A percentile compares a stretch with the other conserved stretches of the same genome.
These are phyloP conservation scores for Xestoiulus laeticollis DNA, from an alignment of 2,888 invertebrate genomes.

Conservation along the genomic window DNA sequence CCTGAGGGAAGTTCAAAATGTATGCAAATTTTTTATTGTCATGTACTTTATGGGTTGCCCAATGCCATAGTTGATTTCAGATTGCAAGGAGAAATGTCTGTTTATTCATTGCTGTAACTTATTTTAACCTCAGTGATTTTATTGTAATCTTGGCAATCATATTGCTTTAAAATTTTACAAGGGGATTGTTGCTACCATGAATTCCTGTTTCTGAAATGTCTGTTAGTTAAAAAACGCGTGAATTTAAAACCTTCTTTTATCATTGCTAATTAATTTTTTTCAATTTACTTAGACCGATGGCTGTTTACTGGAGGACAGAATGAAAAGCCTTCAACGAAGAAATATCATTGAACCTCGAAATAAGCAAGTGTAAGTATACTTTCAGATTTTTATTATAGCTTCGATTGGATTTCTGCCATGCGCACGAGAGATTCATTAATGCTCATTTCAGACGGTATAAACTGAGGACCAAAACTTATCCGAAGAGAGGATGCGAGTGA, in stretches of 20 bases:
- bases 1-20: background rate
- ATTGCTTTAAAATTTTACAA: too few relatives aligned
- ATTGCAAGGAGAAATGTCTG: too few relatives aligned
- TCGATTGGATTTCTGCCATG: background rate
- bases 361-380: conserved; percentile 59
- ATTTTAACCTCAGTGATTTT: background rate
- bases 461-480: background rate
- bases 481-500: background rate
- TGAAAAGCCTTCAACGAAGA: conserved; percentile 86
- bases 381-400: background rate
- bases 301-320: conserved; percentile 83
- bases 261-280: conserved; percentile 65
- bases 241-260: background rate
- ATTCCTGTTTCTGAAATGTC: too few relatives aligned
- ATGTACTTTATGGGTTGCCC: background rate
- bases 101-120: too few relatives aligned
- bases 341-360: conserved; percentile 83
- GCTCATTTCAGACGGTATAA: background rate
- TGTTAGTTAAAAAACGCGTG: too few relatives aligned
- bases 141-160: too few relatives aligned
- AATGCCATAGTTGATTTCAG: too few relatives aligned
- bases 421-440: background rate
- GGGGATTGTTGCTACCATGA: too few relatives aligned
- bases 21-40: background rate
- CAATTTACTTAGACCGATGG: conserved; percentile 66